Conservation (phyloP, 1,140 invertebrate genomes). For the Phthorimaea operculella region DNA sequence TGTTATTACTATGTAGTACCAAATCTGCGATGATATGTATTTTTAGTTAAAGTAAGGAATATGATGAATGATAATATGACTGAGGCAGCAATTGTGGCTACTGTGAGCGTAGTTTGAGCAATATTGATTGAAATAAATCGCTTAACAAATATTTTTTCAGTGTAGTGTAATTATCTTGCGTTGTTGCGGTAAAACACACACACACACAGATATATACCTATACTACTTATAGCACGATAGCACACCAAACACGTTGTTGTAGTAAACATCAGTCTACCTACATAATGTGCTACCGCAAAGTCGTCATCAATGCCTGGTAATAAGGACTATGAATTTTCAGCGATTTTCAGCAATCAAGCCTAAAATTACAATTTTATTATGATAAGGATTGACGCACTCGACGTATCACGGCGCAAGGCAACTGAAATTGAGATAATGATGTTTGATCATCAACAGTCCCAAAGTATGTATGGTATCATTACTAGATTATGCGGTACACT, state of each 20-base stretch:
- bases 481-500: conserved; percentile 10
- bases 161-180: no score
- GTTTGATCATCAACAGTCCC: conserved; percentile 10
- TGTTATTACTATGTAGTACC: no score
- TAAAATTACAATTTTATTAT: conserved; percentile 4
- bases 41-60: no score
- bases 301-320: not conserved
- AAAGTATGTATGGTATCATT: conserved; percentile 5
- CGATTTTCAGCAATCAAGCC: not conserved
- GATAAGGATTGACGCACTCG: conserved; percentile 7
- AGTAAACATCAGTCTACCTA: not conserved
- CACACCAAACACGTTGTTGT: not conserved
- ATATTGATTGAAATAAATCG: no score
- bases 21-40: no score
- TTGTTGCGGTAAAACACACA: no score
- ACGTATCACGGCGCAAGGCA: not conserved
- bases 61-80: no score
- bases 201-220: not conserved
- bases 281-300: not conserved
- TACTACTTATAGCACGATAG: no score
- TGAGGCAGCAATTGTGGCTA: no score
- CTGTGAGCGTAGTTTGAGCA: no score
- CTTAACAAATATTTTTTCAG: no score
- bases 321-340: not conserved
- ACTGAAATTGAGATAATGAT: conserved; percentile 7